phyloP scores from a whole-genome alignment of 2,113 vertebrate species.

The Chaetops frenatus region DNA sequence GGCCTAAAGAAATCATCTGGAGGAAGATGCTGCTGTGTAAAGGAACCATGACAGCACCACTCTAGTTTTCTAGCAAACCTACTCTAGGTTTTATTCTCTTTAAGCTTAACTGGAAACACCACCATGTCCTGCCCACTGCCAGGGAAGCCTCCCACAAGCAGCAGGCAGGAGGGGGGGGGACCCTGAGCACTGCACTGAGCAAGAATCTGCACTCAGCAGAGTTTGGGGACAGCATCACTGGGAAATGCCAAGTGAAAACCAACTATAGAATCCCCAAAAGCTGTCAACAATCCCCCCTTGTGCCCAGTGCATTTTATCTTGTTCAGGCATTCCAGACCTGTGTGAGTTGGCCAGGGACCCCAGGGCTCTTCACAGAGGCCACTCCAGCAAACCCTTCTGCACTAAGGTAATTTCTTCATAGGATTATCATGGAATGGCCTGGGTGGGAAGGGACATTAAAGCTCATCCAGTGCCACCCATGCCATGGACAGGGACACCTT shows the following conservation, averaged over 20 bases:
- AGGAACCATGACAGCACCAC: neutral
- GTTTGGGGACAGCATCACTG: neutral
- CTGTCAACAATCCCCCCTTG: neutral
- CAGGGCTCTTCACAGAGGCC: neutral
- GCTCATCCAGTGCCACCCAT: neutral
- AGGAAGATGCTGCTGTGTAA: neutral
- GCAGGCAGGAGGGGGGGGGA: neutral
- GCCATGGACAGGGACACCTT: neutral
- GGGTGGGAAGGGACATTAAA: neutral
- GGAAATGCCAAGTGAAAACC: neutral
- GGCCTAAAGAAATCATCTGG: neutral
- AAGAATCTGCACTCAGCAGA: neutral
- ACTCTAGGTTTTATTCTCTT: neutral
- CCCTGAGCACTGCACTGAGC: neutral
- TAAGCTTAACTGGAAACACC: neutral
- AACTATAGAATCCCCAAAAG: neutral
- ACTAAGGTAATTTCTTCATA: neutral
- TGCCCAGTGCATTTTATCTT: neutral
- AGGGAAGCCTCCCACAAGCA: neutral
- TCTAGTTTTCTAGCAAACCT: neutral
- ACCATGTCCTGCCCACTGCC: neutral
- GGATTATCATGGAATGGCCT: neutral
- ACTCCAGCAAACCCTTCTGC: neutral
- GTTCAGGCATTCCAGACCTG: neutral
- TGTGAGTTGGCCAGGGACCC: fast-evolving